Percentiles rank a stretch among this genome's conserved stretches.
phyloP scores from a whole-genome alignment of 2,797 vertebrate genomes.

The Peromyscus nudipes region DNA sequence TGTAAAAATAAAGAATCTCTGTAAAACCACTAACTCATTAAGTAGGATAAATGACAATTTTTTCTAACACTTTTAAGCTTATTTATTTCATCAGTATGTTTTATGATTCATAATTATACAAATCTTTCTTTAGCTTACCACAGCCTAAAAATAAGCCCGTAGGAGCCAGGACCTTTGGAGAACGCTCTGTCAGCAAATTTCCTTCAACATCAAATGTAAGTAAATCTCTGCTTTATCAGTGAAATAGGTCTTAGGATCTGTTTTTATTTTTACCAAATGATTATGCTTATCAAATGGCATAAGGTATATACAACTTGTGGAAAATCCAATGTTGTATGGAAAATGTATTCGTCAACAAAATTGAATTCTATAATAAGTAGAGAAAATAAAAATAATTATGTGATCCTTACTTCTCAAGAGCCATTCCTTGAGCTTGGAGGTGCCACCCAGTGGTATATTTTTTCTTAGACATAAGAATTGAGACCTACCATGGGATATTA shows the following conservation, averaged over 20 bases:
- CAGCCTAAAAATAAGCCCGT: constrained; percentile 83
- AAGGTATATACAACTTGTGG: neutral
- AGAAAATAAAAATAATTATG: neutral
- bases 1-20: constrained; percentile 25
- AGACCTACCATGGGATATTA: neutral
- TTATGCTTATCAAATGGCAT: neutral
- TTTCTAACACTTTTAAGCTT: constrained; percentile 11
- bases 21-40: constrained; percentile 33
- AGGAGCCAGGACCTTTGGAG: constrained; percentile 87
- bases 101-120: constrained; percentile 57
- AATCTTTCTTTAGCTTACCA: constrained; percentile 83
- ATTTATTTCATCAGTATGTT: constrained; percentile 49
- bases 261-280: constrained; percentile 40
- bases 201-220: constrained; percentile 89
- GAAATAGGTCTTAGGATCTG: neutral
- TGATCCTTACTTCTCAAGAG: neutral
- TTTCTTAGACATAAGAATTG: neutral
- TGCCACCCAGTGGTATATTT: neutral
- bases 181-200: constrained; percentile 81
- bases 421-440: neutral
- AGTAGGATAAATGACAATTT: neutral
- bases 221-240: constrained; percentile 58
- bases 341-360: neutral
- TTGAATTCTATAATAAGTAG: neutral
- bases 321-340: neutral